Evolutionary conservation across 2,888 invertebrate genomes (phyloP), one percentile per base, ranked within the genome.

Genomic region (Loripinus fragilis): DNA sequence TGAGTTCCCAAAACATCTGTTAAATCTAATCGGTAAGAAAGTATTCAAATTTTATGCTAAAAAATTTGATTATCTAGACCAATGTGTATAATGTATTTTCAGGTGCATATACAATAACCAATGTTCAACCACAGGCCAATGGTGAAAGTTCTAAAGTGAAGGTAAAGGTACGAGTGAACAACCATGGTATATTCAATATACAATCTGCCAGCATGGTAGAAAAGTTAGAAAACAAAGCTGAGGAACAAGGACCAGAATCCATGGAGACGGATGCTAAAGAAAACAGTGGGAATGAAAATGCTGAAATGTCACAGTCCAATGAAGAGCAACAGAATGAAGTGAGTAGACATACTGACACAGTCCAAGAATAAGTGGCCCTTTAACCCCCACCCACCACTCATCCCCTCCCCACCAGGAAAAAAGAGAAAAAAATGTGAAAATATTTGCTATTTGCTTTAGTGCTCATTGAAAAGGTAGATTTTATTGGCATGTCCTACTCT

Each of bases 111-210:
- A 89, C 88, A 30, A 91, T 95, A 1, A 90, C 89, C 69, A 93
- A 94, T 25, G 93, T 99, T 7, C 96, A 96, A 88, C 97, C 99
- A 5, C 97, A 96, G 38, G 94, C 96, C 0, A 97, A 97, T 82
- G 98, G 98, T 41, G 98, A 98, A 90, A 96, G 96, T n/a, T 97
- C 97, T 84, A 99, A 98, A 94, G 96, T 99, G 0, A 99, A 99
- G 94, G 96, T 99, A 5, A 99, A 99, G 95, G 97, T 98, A 8
- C 95, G 98, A 88, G 95, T 99, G 73, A 98, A 99, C 94, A 95
- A 97, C 69, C 97, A 99, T 93, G 99, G 99, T 70, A 96, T 99
- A 80, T 96, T 99, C 91, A 95, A 96, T 17, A 96, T 99, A 33
- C 96, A 96, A 17, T 97, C 97, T 72, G 99, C 99, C 5, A 96